These are phyloP conservation scores for Caradrina kadenii DNA, from an alignment of 2,888 invertebrate genomes.

Conservation along the genomic window DNA sequence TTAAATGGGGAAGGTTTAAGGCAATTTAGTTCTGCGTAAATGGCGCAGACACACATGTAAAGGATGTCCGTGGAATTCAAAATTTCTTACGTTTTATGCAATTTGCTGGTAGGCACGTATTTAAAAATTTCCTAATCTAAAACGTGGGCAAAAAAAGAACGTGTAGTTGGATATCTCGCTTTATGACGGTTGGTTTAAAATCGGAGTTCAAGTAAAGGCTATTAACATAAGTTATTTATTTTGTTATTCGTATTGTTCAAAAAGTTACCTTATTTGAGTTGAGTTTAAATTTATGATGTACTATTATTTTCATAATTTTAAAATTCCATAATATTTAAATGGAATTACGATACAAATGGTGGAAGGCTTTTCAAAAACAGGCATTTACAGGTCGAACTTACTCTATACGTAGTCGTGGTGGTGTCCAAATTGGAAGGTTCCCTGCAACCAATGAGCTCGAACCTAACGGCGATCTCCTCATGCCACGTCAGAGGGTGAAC, in stretches of 20 bases:
- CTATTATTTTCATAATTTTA: neutral
- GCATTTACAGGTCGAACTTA: conserved; percentile 1
- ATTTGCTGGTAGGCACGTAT: no score
- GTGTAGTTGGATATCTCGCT: no score
- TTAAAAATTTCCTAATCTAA: no score
- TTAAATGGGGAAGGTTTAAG: no score
- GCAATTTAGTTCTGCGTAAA: no score
- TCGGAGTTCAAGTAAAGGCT: neutral
- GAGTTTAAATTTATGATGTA: neutral
- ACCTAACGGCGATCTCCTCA: conserved; percentile 91
- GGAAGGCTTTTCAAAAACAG: no score
- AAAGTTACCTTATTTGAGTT: neutral
- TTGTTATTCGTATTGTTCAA: neutral
- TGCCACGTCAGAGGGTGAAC: conserved; percentile 95
- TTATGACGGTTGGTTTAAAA: neutral
- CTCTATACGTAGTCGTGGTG: conserved; percentile 19
- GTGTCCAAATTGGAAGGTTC: conserved; percentile 65
- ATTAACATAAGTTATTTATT: no score
- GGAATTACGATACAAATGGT: neutral
- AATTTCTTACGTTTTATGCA: no score
- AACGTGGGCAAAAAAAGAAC: no score
- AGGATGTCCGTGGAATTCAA: no score
- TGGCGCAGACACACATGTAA: no score
- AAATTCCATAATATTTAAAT: neutral
- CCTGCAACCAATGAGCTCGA: conserved; percentile 94